Evolutionary conservation across 2,797 vertebrate genomes (phyloP).

Genomic region (Cyprinodon diabolis): DNA sequence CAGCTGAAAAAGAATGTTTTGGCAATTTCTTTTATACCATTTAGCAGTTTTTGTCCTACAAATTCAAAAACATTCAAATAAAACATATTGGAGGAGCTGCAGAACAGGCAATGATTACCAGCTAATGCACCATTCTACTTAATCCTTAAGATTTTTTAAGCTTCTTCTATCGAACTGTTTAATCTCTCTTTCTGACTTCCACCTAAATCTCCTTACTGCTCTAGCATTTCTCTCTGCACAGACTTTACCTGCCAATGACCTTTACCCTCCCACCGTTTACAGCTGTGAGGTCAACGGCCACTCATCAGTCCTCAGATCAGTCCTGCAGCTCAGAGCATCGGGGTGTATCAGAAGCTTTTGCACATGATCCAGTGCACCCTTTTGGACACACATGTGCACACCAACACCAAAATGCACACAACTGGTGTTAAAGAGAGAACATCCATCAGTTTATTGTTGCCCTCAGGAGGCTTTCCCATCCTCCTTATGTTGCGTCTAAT

Average conservation of each 20-base stretch:
- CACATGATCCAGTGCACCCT: slow-evolving; percentile 3
- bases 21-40: background rate
- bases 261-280: slow-evolving; percentile 52
- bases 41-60: background rate
- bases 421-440: slow-evolving; percentile 37
- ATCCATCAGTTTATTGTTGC: slow-evolving; percentile 50
- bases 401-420: slow-evolving; percentile 25
- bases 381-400: background rate
- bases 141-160: background rate
- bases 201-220: slow-evolving; percentile 22
- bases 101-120: background rate
- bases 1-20: background rate
- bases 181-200: slow-evolving; percentile 14
- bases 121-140: background rate
- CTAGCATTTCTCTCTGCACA: slow-evolving; percentile 20
- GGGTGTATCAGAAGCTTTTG: slow-evolving; percentile 32
- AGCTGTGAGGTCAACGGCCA: slow-evolving; percentile 43
- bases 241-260: slow-evolving; percentile 42
- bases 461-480: slow-evolving; percentile 41
- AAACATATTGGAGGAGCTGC: background rate
- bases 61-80: background rate
- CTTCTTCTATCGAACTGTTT: background rate
- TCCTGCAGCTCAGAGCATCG: slow-evolving; percentile 23
- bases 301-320: slow-evolving; percentile 52
- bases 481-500: slow-evolving; percentile 44